Evolutionary conservation across 2,888 invertebrate species (phyloP), one percentile per base, ranked within the genome.

Genomic region (Mimumesa dahlbomi): DNA sequence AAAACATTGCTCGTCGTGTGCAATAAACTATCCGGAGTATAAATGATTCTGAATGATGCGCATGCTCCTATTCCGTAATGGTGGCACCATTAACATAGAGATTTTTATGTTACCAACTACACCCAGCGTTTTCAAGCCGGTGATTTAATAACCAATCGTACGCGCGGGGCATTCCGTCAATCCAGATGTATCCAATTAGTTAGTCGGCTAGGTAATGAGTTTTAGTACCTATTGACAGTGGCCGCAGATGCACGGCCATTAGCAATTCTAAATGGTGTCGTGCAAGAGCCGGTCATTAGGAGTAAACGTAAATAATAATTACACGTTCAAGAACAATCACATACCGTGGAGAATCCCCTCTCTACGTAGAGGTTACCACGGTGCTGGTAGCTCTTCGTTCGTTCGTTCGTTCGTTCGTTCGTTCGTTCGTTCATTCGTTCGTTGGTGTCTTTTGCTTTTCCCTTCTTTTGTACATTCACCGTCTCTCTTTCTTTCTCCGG

Each of bases 251-350:
- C 57, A 38, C 66, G 65, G 67, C 56, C 80, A 85, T 85, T 85
- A 84, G 85, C 83, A 83, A 85, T 85, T 84, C 84, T 81, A 80
- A 84, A 81, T 69, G 80, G 75, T 75, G 64, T 67, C 68, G 52
- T 62, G 77, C 65, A 64, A 63, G 73, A 54, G 70, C 49, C 52
- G 69, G 77, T 73, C 82, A 73, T 82, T 81, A 82, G 75, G 71
- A 58, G 74, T 68, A 77, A 83, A 81, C 73, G 84, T 82, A 84
- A 83, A 82, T 83, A 84, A 85, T 84, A 85, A 85, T 85, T 84
- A 82, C 74, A 84, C 69, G 80, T 77, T 64, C 62, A 59, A 73
- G 73, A 83, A 84, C 83, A 84, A 84, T 83, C 75, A 69, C 38
- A 54, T 21, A 48, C 63, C 66, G 66, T 6, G 21, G 59, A 31